Base-by-base conservation (phyloP, 2,113 vertebrate species). In the Daubentonia madagascariensis region DNA sequence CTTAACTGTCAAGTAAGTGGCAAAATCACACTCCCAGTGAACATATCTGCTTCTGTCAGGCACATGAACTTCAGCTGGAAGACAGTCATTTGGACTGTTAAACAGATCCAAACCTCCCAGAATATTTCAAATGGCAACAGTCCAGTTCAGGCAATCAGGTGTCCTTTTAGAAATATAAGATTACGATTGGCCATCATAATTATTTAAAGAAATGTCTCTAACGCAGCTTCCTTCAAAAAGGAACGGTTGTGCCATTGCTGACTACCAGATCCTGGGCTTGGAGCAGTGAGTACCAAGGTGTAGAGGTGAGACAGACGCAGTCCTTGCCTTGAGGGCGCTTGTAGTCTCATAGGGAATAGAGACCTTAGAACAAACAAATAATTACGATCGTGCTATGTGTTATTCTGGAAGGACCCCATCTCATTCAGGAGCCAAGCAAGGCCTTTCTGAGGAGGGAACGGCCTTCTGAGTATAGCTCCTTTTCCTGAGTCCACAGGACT, bases 201-300 rank as follows among this genome's bases (percentile, higher is more conserved):
- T 87, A 45, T 67, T 89, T 72, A 50, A 85, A 94, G 30, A 79
- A 63, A 52, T 52, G 12, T 40, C 54, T 92, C 67, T 25, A 22
- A 86, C 43, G 45, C 17, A 63, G 72, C 7, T 68, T 45, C 16
- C 10, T 63, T 45, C 12, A 90, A 5, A 52, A 65, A 45, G 35
- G 14, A 84, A 83, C 22, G 32, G 43, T 3, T 5, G 25, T 45
- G 5, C 2, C n/a, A 2, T 59, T 65, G n/a, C 83, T 35, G 1
- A 79, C 5, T 73, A 7, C 10, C 68, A 83, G 32, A 52, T 67
- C 25, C 73, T 40, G 13, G 65, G 32, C 4, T 1, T 81, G 17
- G 37, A 23, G 1, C 30, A 70, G 35, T n/a, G 50, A 68, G 59
- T 28, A n/a, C 22, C 17, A 23, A 37, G 45, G 23, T 0, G 0